Base-by-base conservation (phyloP, 2,888 invertebrate species). In the Tipula unca region DNA sequence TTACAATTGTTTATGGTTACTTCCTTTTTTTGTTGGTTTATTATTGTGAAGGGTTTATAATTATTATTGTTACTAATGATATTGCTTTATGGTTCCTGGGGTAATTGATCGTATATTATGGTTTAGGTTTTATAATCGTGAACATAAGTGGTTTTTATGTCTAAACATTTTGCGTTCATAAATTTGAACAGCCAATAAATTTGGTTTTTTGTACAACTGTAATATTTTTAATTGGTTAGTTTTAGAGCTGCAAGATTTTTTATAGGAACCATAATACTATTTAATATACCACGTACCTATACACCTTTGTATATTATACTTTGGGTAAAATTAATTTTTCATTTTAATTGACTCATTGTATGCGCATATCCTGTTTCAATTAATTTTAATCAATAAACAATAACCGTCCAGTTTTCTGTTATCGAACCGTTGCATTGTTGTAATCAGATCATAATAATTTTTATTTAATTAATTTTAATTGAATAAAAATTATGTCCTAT, bases 71-170 rank as follows among this genome's bases (percentile, higher is more conserved):
- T 54, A 54, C 17, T 54, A 54, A 54, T 54, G 48, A 54, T 17
- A 54, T 54, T 5, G 17, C 6, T 54, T 54, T 54, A 54, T 54
- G 48, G 48, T 54, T 54, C 48, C 48, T 54, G 48, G 0, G 48
- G 48, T 69, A 69, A 69, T 69, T 69, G 69, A 69, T 69, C 69
- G 69, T 69, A 69, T 69, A 69, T 69, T 69, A n/a, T n/a, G n/a
- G 69, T 25, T 69, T 25, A 25, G 25, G 69, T 69, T 54, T 54
- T 54, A 54, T 17, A 17, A 20, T 54, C 20, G 48, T 54, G n/a
- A n/a, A n/a, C n/a, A n/a, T n/a, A n/a, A n/a, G n/a, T n/a, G 6
- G 48, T 54, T 54, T 17, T 54, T 5, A 5, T 54, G 48, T 54
- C 25, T 69, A 25, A 20, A 8, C 25, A 69, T 25, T 69, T 13